phyloP scores from a whole-genome alignment of 2,113 vertebrate species.

The Arothron firmamentum region DNA sequence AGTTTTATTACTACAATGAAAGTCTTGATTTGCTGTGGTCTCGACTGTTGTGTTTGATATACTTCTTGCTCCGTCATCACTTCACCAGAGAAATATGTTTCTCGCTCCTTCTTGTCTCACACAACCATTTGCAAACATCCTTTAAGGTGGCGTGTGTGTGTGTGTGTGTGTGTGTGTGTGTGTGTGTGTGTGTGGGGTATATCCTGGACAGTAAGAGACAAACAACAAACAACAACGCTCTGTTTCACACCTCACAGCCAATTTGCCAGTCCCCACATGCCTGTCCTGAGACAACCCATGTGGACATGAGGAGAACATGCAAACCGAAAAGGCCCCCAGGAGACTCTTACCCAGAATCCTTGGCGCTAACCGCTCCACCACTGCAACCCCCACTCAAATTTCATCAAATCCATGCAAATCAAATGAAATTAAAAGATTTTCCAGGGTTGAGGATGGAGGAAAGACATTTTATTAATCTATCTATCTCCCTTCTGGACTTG shows the following conservation, averaged over 20 bases:
- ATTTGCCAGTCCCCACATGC: too few species aligned
- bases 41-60: slow-evolving; percentile 73
- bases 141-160: neutral
- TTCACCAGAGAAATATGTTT: slow-evolving; percentile 47
- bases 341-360: too few species aligned
- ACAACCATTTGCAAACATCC: slow-evolving; percentile 16
- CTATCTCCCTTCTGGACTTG: slow-evolving; percentile 47
- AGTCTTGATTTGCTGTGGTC: slow-evolving; percentile 73
- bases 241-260: too few species aligned
- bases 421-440: slow-evolving; percentile 56
- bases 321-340: too few species aligned
- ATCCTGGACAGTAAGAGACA: neutral
- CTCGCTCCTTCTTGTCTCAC: slow-evolving; percentile 31
- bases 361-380: too few species aligned
- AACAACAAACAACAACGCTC: too few species aligned
- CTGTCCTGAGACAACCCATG: too few species aligned
- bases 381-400: too few species aligned
- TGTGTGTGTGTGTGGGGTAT: too few species aligned
- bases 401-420: slow-evolving; percentile 44
- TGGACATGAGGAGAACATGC: too few species aligned
- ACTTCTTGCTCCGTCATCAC: slow-evolving; percentile 65
- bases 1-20: slow-evolving; percentile 78
- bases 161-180: too few species aligned
- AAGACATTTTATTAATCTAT: slow-evolving; percentile 56
- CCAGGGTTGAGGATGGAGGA: slow-evolving; percentile 24